phyloP scores from a whole-genome alignment of 92 coral and sea anemone genomes.

The Diadumene lineata region DNA sequence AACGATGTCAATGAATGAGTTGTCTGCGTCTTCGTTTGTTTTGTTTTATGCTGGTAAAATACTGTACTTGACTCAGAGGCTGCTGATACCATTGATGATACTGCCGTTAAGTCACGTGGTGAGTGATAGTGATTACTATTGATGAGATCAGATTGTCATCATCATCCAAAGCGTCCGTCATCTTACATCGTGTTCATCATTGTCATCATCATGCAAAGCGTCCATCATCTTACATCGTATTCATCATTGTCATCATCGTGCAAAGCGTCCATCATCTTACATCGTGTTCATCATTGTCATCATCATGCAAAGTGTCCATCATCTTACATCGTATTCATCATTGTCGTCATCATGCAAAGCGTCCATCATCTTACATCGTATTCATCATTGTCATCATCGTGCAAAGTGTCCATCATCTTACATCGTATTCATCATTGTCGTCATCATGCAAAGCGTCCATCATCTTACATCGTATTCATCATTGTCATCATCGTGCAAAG shows the following conservation, averaged over 20 bases:
- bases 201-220: neutral
- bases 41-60: slow-evolving; percentile 23
- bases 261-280: neutral
- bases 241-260: neutral
- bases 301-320: too few relatives aligned
- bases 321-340: too few relatives aligned
- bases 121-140: neutral
- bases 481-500: too few relatives aligned
- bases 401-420: too few relatives aligned
- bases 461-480: too few relatives aligned
- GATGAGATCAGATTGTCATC: neutral
- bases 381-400: too few relatives aligned
- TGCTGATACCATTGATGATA: slow-evolving; percentile 21
- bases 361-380: too few relatives aligned
- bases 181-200: neutral
- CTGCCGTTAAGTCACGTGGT: slow-evolving; percentile 18
- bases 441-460: too few relatives aligned
- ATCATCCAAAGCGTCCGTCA: neutral
- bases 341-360: too few relatives aligned
- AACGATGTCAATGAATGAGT: slow-evolving; percentile 11
- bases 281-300: neutral
- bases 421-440: too few relatives aligned
- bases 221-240: neutral
- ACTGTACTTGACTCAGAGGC: slow-evolving; percentile 12
- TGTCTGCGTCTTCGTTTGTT: slow-evolving; percentile 3